These are phyloP conservation scores for Pseudachorutes palmiensis DNA, from an alignment of 1,140 invertebrate genomes.

Conservation along the genomic window DNA sequence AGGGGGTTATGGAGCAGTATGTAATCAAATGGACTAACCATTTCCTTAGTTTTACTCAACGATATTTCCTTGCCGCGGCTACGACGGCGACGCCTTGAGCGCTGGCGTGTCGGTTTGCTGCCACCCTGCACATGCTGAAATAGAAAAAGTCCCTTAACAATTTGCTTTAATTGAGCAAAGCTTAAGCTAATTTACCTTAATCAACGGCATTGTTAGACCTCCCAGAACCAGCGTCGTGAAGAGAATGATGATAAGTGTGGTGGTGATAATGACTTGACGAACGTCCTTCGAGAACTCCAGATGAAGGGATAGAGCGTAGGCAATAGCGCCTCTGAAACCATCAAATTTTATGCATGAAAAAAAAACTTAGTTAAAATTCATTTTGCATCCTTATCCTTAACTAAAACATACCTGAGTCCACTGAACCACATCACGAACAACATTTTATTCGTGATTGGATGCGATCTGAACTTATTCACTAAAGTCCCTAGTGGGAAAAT, in stretches of 20 bases:
- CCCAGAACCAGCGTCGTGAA: conserved; percentile 92
- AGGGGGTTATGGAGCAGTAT: too few species aligned
- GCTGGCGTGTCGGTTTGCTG: conserved; percentile 52
- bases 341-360: not conserved
- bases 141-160: conserved; percentile 15
- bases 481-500: conserved; percentile 91
- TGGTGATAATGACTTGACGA: conserved; percentile 90
- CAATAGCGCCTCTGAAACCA: conserved; percentile 92
- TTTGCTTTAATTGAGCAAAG: conserved; percentile 9
- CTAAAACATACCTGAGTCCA: too few species aligned
- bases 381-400: not conserved
- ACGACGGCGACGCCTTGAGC: conserved; percentile 51
- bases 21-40: conserved; percentile 49
- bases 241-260: conserved; percentile 91
- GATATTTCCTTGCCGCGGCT: conserved; percentile 68
- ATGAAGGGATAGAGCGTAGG: conserved; percentile 93
- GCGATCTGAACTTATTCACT: conserved; percentile 91
- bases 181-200: conserved; percentile 57
- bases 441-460: conserved; percentile 96
- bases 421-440: conserved; percentile 99
- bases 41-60: conserved; percentile 92
- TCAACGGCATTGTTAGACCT: conserved; percentile 90
- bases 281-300: conserved; percentile 89
- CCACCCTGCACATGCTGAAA: conserved; percentile 50
- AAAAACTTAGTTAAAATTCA: not conserved